These are phyloP conservation scores for Caranx melampygus DNA, from an alignment of 2,113 vertebrate genomes.

Conservation along the genomic window DNA sequence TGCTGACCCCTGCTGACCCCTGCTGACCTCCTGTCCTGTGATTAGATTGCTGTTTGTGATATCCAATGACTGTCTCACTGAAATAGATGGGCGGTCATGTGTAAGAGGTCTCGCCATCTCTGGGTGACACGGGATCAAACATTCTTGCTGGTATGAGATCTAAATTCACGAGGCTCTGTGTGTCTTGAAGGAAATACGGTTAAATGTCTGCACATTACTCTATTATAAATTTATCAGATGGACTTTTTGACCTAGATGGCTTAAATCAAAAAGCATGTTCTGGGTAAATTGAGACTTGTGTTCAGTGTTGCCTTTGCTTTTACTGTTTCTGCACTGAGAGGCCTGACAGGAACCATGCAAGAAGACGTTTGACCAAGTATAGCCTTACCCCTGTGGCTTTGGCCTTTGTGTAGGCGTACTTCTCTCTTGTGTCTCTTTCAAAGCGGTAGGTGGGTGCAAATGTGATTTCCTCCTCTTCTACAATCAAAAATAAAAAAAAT, in stretches of 20 bases:
- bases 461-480: slow-evolving; percentile 97
- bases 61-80: background rate
- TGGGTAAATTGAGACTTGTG: background rate
- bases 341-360: background rate
- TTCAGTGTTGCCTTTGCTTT: background rate
- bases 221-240: background rate
- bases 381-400: slow-evolving; percentile 93
- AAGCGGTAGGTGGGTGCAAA: slow-evolving; percentile 97
- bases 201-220: background rate
- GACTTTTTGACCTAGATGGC: background rate
- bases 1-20: too few relatives aligned
- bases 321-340: background rate
- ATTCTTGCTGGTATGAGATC: background rate
- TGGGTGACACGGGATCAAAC: background rate
- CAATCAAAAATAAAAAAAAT: slow-evolving; percentile 49
- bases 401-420: slow-evolving; percentile 96
- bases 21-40: background rate
- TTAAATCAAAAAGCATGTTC: slow-evolving; percentile 4
- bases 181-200: background rate
- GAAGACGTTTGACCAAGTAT: slow-evolving; percentile 49
- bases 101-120: background rate
- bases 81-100: background rate
- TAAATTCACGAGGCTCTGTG: background rate
- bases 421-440: slow-evolving; percentile 92
- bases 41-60: background rate